Base-by-base conservation (phyloP, 2,113 vertebrate species). In the Collichthys lucidus region DNA sequence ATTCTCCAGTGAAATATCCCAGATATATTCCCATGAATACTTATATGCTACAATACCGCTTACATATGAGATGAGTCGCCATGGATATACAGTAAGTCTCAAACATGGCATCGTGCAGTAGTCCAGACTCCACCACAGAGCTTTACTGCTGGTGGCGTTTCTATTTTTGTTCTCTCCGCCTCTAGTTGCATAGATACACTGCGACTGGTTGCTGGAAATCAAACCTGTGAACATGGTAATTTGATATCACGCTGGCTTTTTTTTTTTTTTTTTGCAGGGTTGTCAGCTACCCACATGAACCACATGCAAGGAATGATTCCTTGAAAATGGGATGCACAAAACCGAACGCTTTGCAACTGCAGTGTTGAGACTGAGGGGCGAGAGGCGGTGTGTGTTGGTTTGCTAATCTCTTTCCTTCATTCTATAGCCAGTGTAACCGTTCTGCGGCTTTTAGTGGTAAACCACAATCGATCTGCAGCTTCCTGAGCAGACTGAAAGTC, bases 391-490 rank as follows among this genome's bases (percentile, higher is more conserved):
- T 20, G 17, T 40, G 12, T 60, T 26, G 35, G 15, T 8, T 74
- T n/a, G 29, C 29, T 71, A 19, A 56, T 67, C 19, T 59, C 53
- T 56, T 29, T 44, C 19, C 31, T 74, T 69, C 9, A 0, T 69
- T 47, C 47, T 55, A 50, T 80, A 1, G 61, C 67, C 66, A 47
- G 6, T 29, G 22, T 26, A 16, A n/a, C 42, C 22, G 4, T 4
- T 62, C 42, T 42, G 75, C 64, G 46, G 31, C 55, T 83, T 53
- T 61, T 17, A 31, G 65, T n/a, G 56, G 24, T 77, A 42, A 77
- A 73, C 72, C 72, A 56, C 67, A 53, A 76, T 85, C 77, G 52
- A 83, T 85, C 59, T 60, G 75, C 44, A 64, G 50, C 53, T 63
- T 44, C 11, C 0, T 77, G 47, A 66, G 40, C 31, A 29, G 19